A percentile compares a stretch with the other conserved stretches of the same genome.
Conservation (phyloP, 2,113 vertebrate species). For the Condylura cristata region DNA sequence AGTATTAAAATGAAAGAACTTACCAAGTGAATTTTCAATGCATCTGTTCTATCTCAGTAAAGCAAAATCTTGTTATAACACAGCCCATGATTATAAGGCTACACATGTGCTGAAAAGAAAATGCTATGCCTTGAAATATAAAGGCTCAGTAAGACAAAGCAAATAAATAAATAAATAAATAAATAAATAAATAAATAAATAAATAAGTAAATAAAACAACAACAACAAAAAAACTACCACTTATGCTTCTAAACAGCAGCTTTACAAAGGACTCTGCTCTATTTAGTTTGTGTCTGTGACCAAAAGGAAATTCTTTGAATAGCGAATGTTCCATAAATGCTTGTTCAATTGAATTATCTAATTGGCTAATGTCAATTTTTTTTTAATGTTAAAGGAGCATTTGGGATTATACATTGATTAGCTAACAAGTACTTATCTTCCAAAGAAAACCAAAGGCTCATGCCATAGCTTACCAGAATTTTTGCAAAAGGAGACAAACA, state of each 20-base stretch:
- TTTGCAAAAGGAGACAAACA: constrained; percentile 36
- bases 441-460: constrained; percentile 43
- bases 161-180: too few relatives aligned
- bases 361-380: constrained; percentile 59
- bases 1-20: constrained; percentile 72
- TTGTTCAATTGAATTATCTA: constrained; percentile 69
- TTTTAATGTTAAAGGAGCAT: constrained; percentile 69
- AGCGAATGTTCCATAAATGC: constrained; percentile 51
- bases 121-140: constrained; percentile 55
- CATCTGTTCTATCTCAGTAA: constrained; percentile 68
- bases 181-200: too few relatives aligned
- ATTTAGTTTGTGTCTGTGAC: constrained; percentile 48
- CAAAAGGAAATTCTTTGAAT: constrained; percentile 59
- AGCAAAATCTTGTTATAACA: constrained; percentile 59
- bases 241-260: constrained; percentile 30
- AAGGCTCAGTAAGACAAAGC: constrained; percentile 39
- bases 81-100: constrained; percentile 45
- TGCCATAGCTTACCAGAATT: constrained; percentile 37
- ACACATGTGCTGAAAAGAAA: constrained; percentile 55
- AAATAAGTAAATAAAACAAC: too few relatives aligned
- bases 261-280: constrained; percentile 53
- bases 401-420: constrained; percentile 70
- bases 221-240: constrained; percentile 19
- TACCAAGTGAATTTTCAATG: constrained; percentile 62
- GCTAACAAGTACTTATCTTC: constrained; percentile 51